Percentiles rank a stretch among this genome's conserved stretches.
Conservation (phyloP, 2,888 invertebrate genomes). For the Harmothoe impar region DNA sequence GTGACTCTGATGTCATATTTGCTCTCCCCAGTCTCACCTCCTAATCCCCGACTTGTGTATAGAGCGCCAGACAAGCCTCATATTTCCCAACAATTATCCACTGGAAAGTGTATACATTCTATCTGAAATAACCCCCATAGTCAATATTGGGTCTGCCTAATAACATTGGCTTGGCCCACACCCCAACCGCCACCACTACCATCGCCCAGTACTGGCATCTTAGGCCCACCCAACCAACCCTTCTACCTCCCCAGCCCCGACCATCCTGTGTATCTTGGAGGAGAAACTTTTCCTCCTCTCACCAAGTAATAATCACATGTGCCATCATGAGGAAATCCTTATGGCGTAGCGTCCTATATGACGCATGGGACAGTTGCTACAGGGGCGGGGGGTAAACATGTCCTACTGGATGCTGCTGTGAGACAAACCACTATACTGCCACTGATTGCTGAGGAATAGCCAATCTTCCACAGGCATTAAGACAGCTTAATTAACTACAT, state of each 20-base stretch:
- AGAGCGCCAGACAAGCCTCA: constrained; percentile 58
- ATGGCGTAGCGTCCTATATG: background rate
- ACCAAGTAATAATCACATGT: constrained; percentile 41
- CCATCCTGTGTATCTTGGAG: constrained; percentile 52
- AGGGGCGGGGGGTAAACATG: background rate
- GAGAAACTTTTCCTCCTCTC: constrained; percentile 37
- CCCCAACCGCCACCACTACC: constrained; percentile 3
- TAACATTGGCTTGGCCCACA: constrained; percentile 46
- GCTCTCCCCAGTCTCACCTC: constrained; percentile 55
- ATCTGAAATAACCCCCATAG: constrained; percentile 51
- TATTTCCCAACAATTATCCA: constrained; percentile 60
- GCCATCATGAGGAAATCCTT: constrained; percentile 26
- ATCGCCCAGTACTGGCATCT: background rate
- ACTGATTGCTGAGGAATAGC: background rate
- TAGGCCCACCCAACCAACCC: background rate
- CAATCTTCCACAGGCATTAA: background rate
- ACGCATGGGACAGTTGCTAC: background rate
- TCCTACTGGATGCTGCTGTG: background rate
- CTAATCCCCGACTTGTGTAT: constrained; percentile 52
- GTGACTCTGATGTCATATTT: constrained; percentile 59
- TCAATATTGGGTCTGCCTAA: constrained; percentile 58
- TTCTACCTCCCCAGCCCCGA: background rate
- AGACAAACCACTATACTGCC: too few relatives aligned
- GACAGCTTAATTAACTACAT: background rate
- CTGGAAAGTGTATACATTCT: constrained; percentile 62